Evolutionary conservation across 2,113 vertebrate genomes (phyloP).

Genomic region (Hucho hucho): DNA sequence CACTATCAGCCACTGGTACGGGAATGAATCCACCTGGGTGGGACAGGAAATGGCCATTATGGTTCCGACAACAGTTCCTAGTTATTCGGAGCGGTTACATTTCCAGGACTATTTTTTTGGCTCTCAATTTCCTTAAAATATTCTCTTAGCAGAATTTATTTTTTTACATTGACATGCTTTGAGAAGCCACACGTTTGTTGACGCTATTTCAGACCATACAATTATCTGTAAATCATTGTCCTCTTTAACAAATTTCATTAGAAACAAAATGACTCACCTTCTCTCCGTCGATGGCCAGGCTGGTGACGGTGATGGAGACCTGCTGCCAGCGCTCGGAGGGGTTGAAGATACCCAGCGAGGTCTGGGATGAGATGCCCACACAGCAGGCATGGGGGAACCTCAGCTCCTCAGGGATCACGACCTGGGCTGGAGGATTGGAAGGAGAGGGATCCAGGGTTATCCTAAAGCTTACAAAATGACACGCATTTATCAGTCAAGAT

Average conservation of each 20-base stretch:
- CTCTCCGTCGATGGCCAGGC: slow-evolving; percentile 84
- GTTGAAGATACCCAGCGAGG: slow-evolving; percentile 85
- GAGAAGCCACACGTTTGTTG: neutral
- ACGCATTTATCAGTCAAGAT: neutral
- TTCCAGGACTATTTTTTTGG: no score
- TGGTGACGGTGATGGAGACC: slow-evolving; percentile 79
- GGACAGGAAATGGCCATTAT: neutral
- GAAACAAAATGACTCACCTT: slow-evolving; percentile 58
- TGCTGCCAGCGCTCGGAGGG: slow-evolving; percentile 92
- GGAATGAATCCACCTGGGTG: slow-evolving; percentile 80
- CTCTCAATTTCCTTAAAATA: no score
- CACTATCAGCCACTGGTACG: slow-evolving; percentile 89
- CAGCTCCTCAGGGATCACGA: slow-evolving; percentile 88
- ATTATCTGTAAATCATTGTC: neutral
- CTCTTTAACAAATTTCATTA: neutral
- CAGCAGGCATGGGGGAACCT: slow-evolving; percentile 90
- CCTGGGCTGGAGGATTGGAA: slow-evolving; percentile 66
- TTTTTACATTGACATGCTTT: neutral
- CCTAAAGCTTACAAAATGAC: neutral
- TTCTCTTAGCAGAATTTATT: no score
- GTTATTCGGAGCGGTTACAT: slow-evolving; percentile 75
- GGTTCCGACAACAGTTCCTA: slow-evolving; percentile 51
- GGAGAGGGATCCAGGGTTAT: neutral
- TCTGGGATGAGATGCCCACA: slow-evolving; percentile 91
- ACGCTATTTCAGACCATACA: neutral